Evolutionary conservation across 2,797 vertebrate species (phyloP), one percentile per base, ranked within the genome.

Genomic region (Synaphobranchus kaupii): DNA sequence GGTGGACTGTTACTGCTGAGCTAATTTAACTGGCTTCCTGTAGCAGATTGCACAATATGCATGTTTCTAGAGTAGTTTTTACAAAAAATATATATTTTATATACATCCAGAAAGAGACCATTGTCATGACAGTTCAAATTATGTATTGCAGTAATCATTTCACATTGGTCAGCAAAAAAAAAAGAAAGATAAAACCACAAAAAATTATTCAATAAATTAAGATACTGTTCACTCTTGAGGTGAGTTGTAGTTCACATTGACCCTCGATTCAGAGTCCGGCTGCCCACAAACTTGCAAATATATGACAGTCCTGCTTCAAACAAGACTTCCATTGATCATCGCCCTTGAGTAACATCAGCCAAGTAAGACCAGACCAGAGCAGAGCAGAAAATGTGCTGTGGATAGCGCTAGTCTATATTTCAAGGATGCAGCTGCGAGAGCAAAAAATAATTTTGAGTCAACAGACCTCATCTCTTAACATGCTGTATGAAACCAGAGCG

Each of bases 401-500:
- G 90, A 91, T 91, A 91, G 90, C 71, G 82, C 82, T 85, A 54
- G 22, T 84, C 84, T 87, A 48, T 54, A 66, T 90, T 88, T 91
- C 90, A 90, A 90, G 90, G 90, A 88, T 87, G 90, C 90, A 91
- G 91, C 90, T 91, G 91, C 88, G 86, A 85, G 88, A 87, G 89
- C 88, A 88, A 92, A 92, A 90, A 90, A 90, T 83, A 90, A 91
- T 88, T 87, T 90, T 90, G 89, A 87, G 89, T 90, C 91, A 90
- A 92, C 90, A 93, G 86, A 89, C 84, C 58, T 86, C 88, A 86
- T 90, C 89, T 88, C 88, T 90, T 87, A 90, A 91, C 87, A 84
- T 90, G 91, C 90, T 91, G 93, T 84, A 87, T 91, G 91, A 92
- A 93, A 93, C 89, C 89, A 31, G 88, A 92, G 90, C 83, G 73